Evolutionary conservation across 2,888 invertebrate genomes (phyloP), one percentile per base, ranked within the genome.

Genomic region (Hymenopus coronatus): DNA sequence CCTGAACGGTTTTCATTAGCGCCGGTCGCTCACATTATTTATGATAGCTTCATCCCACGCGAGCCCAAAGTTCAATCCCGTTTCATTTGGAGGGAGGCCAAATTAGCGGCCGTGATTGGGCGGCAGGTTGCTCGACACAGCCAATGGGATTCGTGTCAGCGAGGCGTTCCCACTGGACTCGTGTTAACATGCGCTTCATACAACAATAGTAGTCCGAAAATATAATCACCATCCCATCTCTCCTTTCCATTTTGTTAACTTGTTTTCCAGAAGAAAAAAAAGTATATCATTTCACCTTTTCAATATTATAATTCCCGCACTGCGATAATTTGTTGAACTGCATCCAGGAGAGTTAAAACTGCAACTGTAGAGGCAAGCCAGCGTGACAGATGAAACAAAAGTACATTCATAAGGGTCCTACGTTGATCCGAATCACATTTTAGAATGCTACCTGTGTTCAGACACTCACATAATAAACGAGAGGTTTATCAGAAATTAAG

Each of bases 21-120:
- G 54, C 20, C 20, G 54, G 25, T 20, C 54, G 20, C 54, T 25
- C 54, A 20, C 20, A 70, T 70, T 70, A 70, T 70, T 70, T 70
- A 70, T 70, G 54, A 70, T 70, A 25, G 54, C 54, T 70, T 70
- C 54, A 25, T 70, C 54, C 54, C 54, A 70, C 54, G 20, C 54
- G 20, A 70, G 82, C 87, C 33, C 7, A 87, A 87, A 87, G 87
- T 87, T 87, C 87, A 87, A 87, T 82, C 40, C 82, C 82, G 82
- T 82, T 87, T 82, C 8, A 82, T 40, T 87, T 87, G 87, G 87
- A 87, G 27, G 15, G 1, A n/a, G 25, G 87, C 87, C 87, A 87
- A 87, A 87, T 87, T 87, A 87, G 87, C 27, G 82, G 54, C 54
- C 82, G 82, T 87, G 70, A 87, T 87, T 87, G 82, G 87, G 54